phyloP scores from a whole-genome alignment of 2,113 vertebrate species.

The Centropus bengalensis region DNA sequence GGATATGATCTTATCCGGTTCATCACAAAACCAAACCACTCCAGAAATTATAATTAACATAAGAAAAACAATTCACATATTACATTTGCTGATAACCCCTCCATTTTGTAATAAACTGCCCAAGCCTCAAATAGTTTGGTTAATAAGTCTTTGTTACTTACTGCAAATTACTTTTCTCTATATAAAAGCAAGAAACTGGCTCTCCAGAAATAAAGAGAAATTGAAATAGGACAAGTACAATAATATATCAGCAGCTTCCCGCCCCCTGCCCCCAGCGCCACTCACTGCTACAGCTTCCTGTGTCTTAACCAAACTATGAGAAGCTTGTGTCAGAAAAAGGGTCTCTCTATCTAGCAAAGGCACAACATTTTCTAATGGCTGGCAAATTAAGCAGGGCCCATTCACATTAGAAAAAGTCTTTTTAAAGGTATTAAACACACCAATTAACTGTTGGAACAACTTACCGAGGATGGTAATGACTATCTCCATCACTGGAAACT shows the following conservation, averaged over 20 bases:
- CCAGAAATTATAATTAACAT: background rate
- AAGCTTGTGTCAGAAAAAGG: background rate
- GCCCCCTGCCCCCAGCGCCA: background rate
- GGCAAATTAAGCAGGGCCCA: background rate
- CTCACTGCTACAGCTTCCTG: background rate
- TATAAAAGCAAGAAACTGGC: background rate
- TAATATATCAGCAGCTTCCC: background rate
- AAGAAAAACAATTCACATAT: background rate
- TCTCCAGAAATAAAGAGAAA: background rate
- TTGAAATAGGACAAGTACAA: background rate
- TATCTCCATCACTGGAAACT: background rate
- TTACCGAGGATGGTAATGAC: background rate
- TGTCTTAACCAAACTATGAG: background rate
- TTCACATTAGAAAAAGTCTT: background rate
- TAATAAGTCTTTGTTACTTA: background rate
- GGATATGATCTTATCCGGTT: background rate
- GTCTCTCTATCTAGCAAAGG: background rate
- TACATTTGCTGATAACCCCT: background rate
- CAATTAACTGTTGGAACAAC: background rate
- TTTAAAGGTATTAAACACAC: background rate
- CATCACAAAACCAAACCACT: background rate
- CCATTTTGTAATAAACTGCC: background rate
- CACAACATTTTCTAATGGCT: background rate
- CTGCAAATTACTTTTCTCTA: background rate
- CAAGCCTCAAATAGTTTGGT: background rate